A percentile compares a stretch with the other conserved stretches of the same genome.
phyloP scores from a whole-genome alignment of 64 coral and sea anemone species.

The Pachyseris speciosa region DNA sequence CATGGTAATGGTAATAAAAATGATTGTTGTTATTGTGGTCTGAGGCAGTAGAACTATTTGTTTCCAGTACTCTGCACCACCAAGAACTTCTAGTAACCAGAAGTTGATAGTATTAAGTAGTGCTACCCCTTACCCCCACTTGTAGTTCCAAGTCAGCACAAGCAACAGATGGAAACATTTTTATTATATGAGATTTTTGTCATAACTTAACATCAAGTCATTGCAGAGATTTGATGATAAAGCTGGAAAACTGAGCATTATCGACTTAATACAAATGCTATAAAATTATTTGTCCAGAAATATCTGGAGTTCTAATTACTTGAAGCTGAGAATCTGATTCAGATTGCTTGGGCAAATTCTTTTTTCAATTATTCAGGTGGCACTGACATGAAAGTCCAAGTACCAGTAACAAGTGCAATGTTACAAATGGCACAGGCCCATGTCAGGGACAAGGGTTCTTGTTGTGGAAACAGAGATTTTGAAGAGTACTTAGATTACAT shows the following conservation, averaged over 20 bases:
- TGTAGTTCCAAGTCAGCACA: no score
- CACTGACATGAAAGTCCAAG: conserved; percentile 5
- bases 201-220: not conserved
- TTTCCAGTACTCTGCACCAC: no score
- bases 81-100: no score
- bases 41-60: no score
- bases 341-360: not conserved
- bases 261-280: not conserved
- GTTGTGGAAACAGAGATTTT: conserved; percentile 55
- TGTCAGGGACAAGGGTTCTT: conserved; percentile 12
- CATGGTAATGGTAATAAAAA: no score
- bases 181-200: no score
- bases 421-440: conserved; percentile 50
- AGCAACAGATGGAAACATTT: no score
- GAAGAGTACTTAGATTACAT: conserved; percentile 57
- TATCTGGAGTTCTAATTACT: not conserved
- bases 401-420: conserved; percentile 18
- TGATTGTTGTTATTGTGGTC: no score
- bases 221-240: not conserved
- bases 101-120: no score
- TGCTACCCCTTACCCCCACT: no score
- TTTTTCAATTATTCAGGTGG: conserved; percentile 37
- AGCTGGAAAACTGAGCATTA: not conserved
- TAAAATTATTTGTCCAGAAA: not conserved
- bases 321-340: no score